Evolutionary conservation across 2,113 vertebrate species (phyloP), one percentile per base, ranked within the genome.

Genomic region (Rousettus leschenaultii): DNA sequence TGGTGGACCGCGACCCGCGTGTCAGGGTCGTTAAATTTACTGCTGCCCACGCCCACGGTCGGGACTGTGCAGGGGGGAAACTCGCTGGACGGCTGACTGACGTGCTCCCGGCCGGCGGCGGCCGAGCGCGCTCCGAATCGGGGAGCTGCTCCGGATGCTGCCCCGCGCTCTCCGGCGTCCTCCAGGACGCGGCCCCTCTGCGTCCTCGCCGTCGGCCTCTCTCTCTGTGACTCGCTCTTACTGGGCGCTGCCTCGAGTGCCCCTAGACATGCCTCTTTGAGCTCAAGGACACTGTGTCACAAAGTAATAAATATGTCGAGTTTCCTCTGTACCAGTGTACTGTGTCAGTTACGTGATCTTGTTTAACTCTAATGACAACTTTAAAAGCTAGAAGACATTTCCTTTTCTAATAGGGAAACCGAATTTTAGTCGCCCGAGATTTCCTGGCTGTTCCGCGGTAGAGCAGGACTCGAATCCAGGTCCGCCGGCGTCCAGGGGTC

Each of bases 1-100:
- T 45, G 5, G 0, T 2, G 66, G 24, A 1, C 2, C 0, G 0
- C 7, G 19, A 45, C 57, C n/a, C 14, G 0, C 7, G n/a, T 40
- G 40, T 40, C 6, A 40, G 40, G 40, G 40, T 40, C 40, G 6
- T 40, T 40, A 40, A 40, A 40, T 40, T 40, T 40, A 40, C 40
- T 40, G 40, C 40, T 40, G 3, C 4, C 6, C 45, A 7, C 45
- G 45, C 10, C 45, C 45, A 45, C 45, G 45, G 40, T 43, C 43
- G 43, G 43, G 43, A 43, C 43, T 5, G 43, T 45, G 45, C 45
- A 10, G 45, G 45, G 45, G 45, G 45, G 45, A 45, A 7, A 45
- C 6, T 45, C 45, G 45, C 45, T 45, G 45, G 45, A 45, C 7
- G 45, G 45, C 10, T 45, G 45, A 7, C 10, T 7, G 45, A 45